A percentile compares a stretch with the other conserved stretches of the same genome.
Conservation (phyloP, 2,113 vertebrate genomes). For the Balaeniceps rex region DNA sequence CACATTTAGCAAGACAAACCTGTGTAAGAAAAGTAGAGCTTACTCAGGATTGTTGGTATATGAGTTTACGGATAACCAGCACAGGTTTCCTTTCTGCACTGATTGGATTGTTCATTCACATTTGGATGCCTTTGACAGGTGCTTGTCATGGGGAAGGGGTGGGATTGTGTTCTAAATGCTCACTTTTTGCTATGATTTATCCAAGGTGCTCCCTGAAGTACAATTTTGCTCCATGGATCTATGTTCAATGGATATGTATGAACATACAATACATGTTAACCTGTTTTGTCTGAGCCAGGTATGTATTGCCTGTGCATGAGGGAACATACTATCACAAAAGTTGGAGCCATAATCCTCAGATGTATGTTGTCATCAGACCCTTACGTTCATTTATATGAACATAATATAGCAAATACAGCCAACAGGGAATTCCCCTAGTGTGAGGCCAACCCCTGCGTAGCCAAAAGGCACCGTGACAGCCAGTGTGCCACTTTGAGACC, state of each 20-base stretch:
- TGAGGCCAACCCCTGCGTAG: neutral
- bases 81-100: neutral
- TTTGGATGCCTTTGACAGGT: neutral
- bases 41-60: neutral
- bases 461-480: neutral
- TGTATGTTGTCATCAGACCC: neutral
- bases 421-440: neutral
- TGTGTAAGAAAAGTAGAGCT: neutral
- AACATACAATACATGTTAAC: rapidly evolving
- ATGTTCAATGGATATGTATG: rapidly evolving
- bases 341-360: neutral
- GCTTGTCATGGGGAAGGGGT: neutral
- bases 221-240: neutral
- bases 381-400: neutral
- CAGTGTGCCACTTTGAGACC: neutral
- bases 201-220: neutral
- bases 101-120: neutral
- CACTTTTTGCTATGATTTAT: neutral
- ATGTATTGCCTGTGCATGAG: neutral
- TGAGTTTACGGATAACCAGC: neutral
- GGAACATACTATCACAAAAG: neutral
- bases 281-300: neutral
- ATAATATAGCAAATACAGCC: neutral
- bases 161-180: neutral
- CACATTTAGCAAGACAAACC: neutral